Base-by-base conservation (phyloP, 1,140 invertebrate species). In the Bombus ignitus region DNA sequence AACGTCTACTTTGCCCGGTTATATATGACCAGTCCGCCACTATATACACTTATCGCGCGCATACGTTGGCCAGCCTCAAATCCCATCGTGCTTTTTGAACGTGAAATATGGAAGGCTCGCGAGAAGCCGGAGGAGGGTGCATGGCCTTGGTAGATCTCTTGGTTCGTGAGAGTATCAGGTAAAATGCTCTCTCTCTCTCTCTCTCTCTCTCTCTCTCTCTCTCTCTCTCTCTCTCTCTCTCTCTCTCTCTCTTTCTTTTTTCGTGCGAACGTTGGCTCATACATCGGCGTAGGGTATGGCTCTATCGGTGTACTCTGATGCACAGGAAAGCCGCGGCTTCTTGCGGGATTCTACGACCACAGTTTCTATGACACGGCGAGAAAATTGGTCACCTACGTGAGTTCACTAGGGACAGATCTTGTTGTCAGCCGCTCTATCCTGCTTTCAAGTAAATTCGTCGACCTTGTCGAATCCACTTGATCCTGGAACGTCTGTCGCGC, bases 1-100 rank as follows among this genome's bases (percentile, higher is more conserved):
- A 90, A 91, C 90, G 92, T 93, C 93, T 92, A 89, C 91, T 93
- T 91, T 89, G 59, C 83, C 84, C 89, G 80, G 93, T 93, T 93
- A 93, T 93, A 93, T 93, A 94, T 88, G 93, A 88, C 89, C 91
- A 81, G 87, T 71, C 77, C 77, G 68, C 74, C 47, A 84, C 87
- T 88, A 91, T 92, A 92, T 93, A 93, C 91, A 93, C 92, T 92
- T 93, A 93, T 94, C 92, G 91, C 83, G 88, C 88, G 92, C 90
- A 91, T 93, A 92, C 92, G 90, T 93, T 89, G 89, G 90, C 92
- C 90, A 89, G 78, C 90, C 90, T 90, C 90, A 92, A 93, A 93
- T 93, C 92, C 92, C 92, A 91, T 89, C 91, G 90, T 91, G 90
- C 91, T 92, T 92, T 93, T 91, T 91, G 88, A 91, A 87, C 86